A percentile compares a stretch with the other conserved stretches of the same genome.
phyloP scores from a whole-genome alignment of 2,797 vertebrate species.

The Acipenser transmontanus region DNA sequence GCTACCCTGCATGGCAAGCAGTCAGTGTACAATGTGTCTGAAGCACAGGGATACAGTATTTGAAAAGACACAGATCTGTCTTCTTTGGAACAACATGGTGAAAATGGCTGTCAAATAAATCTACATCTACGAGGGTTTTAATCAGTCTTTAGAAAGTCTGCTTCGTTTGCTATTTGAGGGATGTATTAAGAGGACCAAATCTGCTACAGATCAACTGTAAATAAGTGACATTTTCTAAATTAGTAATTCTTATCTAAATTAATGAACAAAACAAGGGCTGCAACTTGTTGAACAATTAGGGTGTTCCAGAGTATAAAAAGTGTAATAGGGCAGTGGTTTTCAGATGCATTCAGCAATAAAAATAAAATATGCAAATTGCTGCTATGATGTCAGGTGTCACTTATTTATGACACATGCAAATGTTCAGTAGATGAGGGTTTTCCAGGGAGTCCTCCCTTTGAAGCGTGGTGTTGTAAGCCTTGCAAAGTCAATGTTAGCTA shows the following conservation, averaged over 20 bases:
- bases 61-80: slow-evolving; percentile 3
- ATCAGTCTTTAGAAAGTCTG: neutral
- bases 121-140: neutral
- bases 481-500: neutral
- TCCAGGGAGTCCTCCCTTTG: neutral
- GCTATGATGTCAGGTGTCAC: neutral
- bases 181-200: neutral
- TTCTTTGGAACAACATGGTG: neutral
- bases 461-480: neutral
- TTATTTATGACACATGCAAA: neutral
- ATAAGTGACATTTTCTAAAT: neutral
- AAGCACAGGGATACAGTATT: neutral
- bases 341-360: neutral
- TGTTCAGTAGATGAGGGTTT: neutral
- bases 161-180: neutral
- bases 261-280: neutral
- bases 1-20: neutral
- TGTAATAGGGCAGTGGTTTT: neutral
- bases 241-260: neutral
- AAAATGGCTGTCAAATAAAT: neutral
- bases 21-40: neutral
- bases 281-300: neutral
- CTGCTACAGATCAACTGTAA: neutral
- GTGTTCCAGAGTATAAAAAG: neutral
- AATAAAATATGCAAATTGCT: neutral